A percentile compares a stretch with the other conserved stretches of the same genome.
Evolutionary conservation across 2,797 vertebrate species (phyloP).

Genomic region (Centroberyx gerrardi): DNA sequence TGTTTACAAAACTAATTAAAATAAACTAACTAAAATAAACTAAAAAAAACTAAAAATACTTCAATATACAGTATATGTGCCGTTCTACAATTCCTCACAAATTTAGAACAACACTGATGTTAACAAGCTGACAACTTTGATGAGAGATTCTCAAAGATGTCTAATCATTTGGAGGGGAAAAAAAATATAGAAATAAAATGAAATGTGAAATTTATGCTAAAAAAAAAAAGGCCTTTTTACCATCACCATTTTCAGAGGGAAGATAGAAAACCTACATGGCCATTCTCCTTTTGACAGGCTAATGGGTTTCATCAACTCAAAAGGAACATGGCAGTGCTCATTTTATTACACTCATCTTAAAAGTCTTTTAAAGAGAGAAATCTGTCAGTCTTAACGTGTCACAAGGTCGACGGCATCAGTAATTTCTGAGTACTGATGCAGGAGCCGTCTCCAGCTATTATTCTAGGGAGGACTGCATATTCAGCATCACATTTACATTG

Average conservation of each 20-base stretch:
- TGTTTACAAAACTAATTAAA: too few relatives aligned
- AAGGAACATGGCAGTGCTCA: neutral
- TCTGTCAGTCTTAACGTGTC: neutral
- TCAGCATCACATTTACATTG: constrained; percentile 31
- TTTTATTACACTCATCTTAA: neutral
- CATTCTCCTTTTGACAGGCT: neutral
- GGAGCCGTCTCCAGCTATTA: constrained; percentile 27
- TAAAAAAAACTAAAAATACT: too few relatives aligned
- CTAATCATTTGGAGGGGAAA: neutral
- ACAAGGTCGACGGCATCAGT: neutral
- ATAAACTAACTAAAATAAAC: too few relatives aligned
- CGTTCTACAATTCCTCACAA: too few relatives aligned
- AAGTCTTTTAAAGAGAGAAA: neutral
- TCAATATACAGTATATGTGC: too few relatives aligned
- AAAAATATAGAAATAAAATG: neutral
- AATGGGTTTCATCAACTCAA: constrained; percentile 5
- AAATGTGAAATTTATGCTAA: neutral
- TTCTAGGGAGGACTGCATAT: constrained; percentile 41
- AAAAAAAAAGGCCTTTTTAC: too few relatives aligned
- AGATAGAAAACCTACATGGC: neutral
- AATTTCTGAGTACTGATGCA: constrained; percentile 11
- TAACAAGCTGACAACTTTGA: neutral
- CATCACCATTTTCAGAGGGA: neutral
- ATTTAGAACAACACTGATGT: neutral
- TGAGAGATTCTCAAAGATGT: neutral